Conservation (phyloP, 2,113 vertebrate genomes). For the Istiophorus platypterus region DNA sequence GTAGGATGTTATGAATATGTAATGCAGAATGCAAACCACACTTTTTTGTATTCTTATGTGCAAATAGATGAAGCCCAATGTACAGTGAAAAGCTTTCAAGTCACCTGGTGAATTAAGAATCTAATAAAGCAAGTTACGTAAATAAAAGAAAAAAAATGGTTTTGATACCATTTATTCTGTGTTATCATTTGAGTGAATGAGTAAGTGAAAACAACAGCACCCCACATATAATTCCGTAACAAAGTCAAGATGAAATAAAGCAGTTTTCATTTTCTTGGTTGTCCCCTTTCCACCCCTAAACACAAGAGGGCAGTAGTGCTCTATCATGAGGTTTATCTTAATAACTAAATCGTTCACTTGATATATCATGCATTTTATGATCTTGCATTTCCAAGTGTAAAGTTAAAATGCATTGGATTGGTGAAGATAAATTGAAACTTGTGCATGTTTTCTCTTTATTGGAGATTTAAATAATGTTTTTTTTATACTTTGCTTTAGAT, state of each 20-base stretch:
- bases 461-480: neutral
- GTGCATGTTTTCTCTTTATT: neutral
- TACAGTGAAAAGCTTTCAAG: slow-evolving; percentile 7
- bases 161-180: neutral
- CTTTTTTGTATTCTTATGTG: neutral
- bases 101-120: slow-evolving; percentile 21
- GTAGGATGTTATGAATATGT: neutral
- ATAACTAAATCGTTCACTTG: neutral
- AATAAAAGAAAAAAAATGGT: neutral
- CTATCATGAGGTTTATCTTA: slow-evolving; percentile 41
- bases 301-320: slow-evolving; percentile 79
- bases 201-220: neutral
- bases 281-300: slow-evolving; percentile 44
- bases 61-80: slow-evolving; percentile 10
- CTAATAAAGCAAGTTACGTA: slow-evolving; percentile 62
- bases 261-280: neutral
- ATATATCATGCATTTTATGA: neutral
- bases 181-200: neutral
- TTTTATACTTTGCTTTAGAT: neutral
- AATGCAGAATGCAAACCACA: slow-evolving; percentile 2
- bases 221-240: neutral
- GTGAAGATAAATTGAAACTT: neutral
- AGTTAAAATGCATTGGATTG: neutral
- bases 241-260: neutral
- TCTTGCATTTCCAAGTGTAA: neutral